These are phyloP conservation scores for Caranx melampygus DNA, from an alignment of 2,113 vertebrate genomes.

Conservation along the genomic window DNA sequence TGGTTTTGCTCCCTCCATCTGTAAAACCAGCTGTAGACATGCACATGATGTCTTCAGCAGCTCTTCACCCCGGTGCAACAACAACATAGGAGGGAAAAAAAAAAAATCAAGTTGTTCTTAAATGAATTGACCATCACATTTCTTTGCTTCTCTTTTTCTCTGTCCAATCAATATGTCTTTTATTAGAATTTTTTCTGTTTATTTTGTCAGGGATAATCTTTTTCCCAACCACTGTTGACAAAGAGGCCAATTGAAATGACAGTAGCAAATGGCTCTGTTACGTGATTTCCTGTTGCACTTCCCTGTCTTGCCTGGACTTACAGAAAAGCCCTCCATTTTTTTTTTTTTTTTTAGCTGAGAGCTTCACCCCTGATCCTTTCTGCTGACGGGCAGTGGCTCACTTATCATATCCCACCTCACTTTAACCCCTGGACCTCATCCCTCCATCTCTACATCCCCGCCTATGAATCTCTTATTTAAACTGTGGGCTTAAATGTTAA, in stretches of 20 bases:
- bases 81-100: no score
- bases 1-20: no score
- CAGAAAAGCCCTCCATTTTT: conserved; percentile 1
- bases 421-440: conserved; percentile 1
- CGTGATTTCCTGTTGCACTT: background rate
- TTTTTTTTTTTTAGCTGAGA: background rate
- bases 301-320: background rate
- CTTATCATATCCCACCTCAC: conserved; percentile 14
- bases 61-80: no score
- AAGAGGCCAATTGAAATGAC: background rate
- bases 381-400: conserved; percentile 16
- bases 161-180: background rate
- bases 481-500: conserved; percentile 44
- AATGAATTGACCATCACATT: no score
- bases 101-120: no score
- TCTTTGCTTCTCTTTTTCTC: background rate
- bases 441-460: background rate
- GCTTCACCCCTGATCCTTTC: conserved; percentile 28
- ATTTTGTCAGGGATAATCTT: background rate
- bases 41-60: no score
- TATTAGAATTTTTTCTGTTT: background rate
- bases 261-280: background rate
- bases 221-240: background rate
- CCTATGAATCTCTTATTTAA: conserved; percentile 25
- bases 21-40: no score